These are phyloP conservation scores for Augochlorella aurata DNA, from an alignment of 2,888 invertebrate genomes.

Conservation along the genomic window DNA sequence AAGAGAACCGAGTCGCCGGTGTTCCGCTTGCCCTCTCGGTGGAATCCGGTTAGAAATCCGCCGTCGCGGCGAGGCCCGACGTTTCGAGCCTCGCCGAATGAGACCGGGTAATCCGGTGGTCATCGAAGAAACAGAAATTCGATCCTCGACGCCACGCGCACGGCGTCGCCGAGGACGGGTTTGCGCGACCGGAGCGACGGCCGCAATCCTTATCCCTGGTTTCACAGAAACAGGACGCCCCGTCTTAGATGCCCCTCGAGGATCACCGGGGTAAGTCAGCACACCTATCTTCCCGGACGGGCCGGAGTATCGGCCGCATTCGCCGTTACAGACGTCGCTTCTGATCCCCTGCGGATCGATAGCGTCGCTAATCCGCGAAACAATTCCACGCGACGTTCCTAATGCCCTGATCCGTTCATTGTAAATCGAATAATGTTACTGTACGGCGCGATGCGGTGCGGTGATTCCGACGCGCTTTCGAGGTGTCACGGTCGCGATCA, in stretches of 20 bases:
- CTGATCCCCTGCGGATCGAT: constrained; percentile 20
- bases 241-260: constrained; percentile 27
- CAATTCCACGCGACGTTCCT: constrained; percentile 1
- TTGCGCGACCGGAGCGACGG: neutral
- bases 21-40: neutral
- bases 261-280: constrained; percentile 49
- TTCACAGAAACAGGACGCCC: constrained; percentile 36
- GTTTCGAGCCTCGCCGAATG: neutral
- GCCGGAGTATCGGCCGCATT: constrained; percentile 17
- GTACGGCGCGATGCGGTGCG: neutral
- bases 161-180: too few relatives aligned
- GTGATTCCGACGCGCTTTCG: neutral
- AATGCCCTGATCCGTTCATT: neutral
- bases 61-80: neutral
- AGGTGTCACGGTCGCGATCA: neutral
- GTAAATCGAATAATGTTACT: neutral
- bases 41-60: constrained; percentile 5
- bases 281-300: constrained; percentile 38
- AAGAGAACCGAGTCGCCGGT: neutral
- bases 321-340: constrained; percentile 8
- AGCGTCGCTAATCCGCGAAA: constrained; percentile 29
- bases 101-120: neutral
- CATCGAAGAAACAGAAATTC: constrained; percentile 1
- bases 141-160: neutral
- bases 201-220: constrained; percentile 41